Base-by-base conservation (phyloP, 2,113 vertebrate species). In the Solenodon paradoxus region DNA sequence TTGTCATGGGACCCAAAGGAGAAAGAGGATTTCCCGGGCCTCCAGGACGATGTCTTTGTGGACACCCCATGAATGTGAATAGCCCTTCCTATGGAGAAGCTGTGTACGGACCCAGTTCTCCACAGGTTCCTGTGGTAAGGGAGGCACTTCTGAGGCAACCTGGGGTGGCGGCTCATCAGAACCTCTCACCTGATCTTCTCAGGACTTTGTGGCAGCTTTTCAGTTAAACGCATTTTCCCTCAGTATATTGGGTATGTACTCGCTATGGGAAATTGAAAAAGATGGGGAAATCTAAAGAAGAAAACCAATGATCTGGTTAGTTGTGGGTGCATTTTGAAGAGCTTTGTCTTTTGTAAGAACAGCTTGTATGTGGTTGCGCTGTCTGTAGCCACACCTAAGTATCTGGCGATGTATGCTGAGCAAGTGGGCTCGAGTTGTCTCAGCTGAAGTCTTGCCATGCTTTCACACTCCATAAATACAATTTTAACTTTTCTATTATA, bases 41-140 rank as follows among this genome's bases (percentile, higher is more conserved):
- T 95, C 99, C 99, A 84, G 99, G 99, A 71, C 99, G 99, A 97
- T 99, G 99, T 96, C 98, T 98, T 92, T 99, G 99, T 94, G 98
- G 98, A 97, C 96, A 98, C 9, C 83, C 96, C 32, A 89, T 98
- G 69, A 98, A 97, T 40, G 93, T 97, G 92, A 99, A 99, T 81
- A 98, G 97, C 92, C 98, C 99, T 5, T 87, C 98, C 0, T 98
- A 98, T 38, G 98, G 99, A 57, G 99, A 99, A 69, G 95, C 98
- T 35, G 7, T 97, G 2, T 98, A 98, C 87, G 98, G 99, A 95
- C 96, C 98, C 87, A 97, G 80, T 92, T 99, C 98, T 93, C 98
- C 98, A 0, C 99, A 98, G 98, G 99, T 99, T 66, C 99, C 99
- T 0, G 99, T 96, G 97, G 99, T 99, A 98, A 99, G n/a, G n/a